Percentiles rank a stretch among this genome's conserved stretches.
phyloP scores from a whole-genome alignment of 1,140 invertebrate species.

The Bombus polaris region DNA sequence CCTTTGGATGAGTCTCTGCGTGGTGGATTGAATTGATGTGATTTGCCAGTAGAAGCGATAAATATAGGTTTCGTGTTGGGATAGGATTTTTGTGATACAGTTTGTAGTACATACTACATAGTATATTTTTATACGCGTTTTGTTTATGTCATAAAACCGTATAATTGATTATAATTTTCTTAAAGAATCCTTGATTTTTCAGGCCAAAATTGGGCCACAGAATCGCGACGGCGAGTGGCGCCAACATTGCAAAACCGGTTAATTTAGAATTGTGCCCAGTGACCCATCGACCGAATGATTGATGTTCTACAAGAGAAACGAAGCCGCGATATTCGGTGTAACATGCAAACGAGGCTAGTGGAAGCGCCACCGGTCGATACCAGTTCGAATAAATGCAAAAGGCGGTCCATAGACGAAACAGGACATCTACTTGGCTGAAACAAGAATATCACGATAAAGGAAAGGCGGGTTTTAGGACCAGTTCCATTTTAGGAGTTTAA shows the following conservation, averaged over 20 bases:
- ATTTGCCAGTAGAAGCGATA: not conserved
- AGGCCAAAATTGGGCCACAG: conserved; percentile 42
- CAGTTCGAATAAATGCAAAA: not conserved
- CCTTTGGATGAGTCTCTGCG: not conserved
- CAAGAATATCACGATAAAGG: not conserved
- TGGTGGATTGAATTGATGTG: not conserved
- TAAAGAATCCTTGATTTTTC: too few relatives aligned
- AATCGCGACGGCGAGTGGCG: conserved; percentile 38
- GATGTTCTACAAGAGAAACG: not conserved
- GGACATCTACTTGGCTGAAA: not conserved
- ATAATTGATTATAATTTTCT: too few relatives aligned
- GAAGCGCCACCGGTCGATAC: not conserved
- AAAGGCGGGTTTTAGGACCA: not conserved
- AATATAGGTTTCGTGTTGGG: too few relatives aligned
- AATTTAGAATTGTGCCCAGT: conserved; percentile 53
- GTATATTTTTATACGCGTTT: too few relatives aligned
- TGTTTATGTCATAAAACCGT: too few relatives aligned
- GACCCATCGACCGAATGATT: not conserved
- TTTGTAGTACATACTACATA: too few relatives aligned
- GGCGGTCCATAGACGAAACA: too few relatives aligned
- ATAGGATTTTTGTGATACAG: too few relatives aligned
- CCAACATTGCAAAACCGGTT: conserved; percentile 59
- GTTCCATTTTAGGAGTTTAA: not conserved
- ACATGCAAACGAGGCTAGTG: conserved; percentile 8
- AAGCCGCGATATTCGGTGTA: not conserved